A percentile compares a stretch with the other conserved stretches of the same genome.
Evolutionary conservation across 2,113 vertebrate genomes (phyloP).

Genomic region (Megaceryle maxima): DNA sequence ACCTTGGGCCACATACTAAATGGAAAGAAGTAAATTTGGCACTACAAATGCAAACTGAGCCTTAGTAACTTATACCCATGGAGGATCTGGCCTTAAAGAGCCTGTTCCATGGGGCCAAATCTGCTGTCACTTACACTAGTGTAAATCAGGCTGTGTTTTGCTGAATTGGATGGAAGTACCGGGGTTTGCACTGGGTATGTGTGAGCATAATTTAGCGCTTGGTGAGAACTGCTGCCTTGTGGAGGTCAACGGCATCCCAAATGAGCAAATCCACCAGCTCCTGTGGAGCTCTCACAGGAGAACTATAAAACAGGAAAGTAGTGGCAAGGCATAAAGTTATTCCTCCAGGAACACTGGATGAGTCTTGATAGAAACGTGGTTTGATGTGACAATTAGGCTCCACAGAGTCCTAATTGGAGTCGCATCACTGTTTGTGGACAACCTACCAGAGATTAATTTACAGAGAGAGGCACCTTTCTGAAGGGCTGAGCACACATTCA

Average conservation of each 20-base stretch:
- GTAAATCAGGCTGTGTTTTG: background rate
- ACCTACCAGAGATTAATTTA: background rate
- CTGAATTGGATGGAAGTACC: background rate
- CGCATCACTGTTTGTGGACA: background rate
- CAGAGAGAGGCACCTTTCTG: background rate
- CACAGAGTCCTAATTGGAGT: background rate
- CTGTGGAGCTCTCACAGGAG: background rate
- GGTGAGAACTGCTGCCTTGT: background rate
- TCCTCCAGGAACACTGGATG: background rate
- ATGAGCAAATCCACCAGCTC: background rate
- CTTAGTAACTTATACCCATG: background rate
- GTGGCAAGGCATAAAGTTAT: background rate
- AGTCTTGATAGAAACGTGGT: background rate
- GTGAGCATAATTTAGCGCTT: background rate
- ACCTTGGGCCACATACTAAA: slow-evolving; percentile 30
- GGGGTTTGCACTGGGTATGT: background rate
- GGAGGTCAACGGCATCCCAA: background rate
- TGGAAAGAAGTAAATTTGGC: slow-evolving; percentile 41
- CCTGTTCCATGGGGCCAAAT: background rate
- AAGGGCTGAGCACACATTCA: background rate
- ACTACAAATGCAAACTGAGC: slow-evolving; percentile 24
- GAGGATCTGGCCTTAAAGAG: background rate
- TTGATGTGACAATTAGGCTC: background rate
- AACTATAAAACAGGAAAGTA: rapidly evolving
- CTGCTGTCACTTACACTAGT: background rate